Conservation (phyloP, 2,888 invertebrate genomes). For the Xestoiulus laeticollis region DNA sequence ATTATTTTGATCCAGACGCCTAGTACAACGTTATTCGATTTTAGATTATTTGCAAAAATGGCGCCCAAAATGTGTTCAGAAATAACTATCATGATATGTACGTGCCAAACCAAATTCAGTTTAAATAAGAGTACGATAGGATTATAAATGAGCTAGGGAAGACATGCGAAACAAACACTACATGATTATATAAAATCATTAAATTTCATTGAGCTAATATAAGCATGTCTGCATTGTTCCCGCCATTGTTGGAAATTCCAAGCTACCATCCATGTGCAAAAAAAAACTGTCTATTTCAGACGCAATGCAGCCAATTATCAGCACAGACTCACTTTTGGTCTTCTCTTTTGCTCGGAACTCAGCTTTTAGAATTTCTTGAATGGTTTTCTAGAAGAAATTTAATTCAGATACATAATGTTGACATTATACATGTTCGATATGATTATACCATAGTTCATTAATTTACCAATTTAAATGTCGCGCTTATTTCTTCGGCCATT, state of each 20-base stretch:
- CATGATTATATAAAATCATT: not conserved
- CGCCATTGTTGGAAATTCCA: not conserved
- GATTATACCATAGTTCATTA: not conserved
- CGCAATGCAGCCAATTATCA: not conserved
- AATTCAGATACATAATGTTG: not conserved
- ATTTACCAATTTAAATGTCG: constrained; percentile 39
- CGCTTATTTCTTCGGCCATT: constrained; percentile 29
- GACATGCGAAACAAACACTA: no score
- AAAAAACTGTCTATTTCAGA: not conserved
- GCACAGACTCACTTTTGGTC: constrained; percentile 13
- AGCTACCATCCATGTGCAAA: no score
- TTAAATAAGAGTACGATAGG: no score
- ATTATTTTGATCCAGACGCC: no score
- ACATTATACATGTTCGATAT: not conserved
- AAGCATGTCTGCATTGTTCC: no score
- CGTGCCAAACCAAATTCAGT: no score
- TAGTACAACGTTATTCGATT: no score
- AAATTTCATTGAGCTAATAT: no score
- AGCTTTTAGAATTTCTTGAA: constrained; percentile 33
- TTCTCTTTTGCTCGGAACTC: constrained; percentile 38
- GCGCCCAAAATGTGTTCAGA: no score
- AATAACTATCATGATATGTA: no score
- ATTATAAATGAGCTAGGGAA: no score
- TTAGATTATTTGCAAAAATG: no score
- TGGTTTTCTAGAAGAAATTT: constrained; percentile 23